Base-by-base conservation (phyloP, 2,888 invertebrate species). In the Arctia plantaginis region DNA sequence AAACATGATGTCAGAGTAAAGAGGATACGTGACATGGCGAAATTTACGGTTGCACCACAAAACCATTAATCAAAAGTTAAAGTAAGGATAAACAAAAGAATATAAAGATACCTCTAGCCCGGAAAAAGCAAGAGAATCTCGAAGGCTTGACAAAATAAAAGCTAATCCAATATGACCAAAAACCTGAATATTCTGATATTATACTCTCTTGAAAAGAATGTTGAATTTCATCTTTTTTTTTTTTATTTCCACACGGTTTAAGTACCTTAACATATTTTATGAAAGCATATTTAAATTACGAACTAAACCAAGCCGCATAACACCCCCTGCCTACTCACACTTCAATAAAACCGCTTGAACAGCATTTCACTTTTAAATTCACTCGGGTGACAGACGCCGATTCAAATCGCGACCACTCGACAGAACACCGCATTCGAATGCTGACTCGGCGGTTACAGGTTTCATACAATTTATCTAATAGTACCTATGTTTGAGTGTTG, bases 331-430 rank as follows among this genome's bases (percentile, higher is more conserved):
- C 51, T 71, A 65, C 33, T 33, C 59, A 62, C 69, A 66, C 64
- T 76, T 73, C 64, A 74, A 75, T 75, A 75, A 76, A 76, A 74
- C 66, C 59, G 67, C 69, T 79, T 68, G 18, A n/a, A n/a, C 47
- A 47, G 71, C 66, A 81, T 82, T 78, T 75, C 59, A 77, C 74
- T 77, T 83, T 80, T 76, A 83, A 81, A 84, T 81, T 76, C 76
- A 75, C 75, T 66, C 51, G 66, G 64, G 71, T 76, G 79, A 73
- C 75, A 76, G 64, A 69, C 72, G 72, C 66, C 74, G 72, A 70
- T 67, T 75, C 64, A 65, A 85, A 80, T 79, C 76, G 67, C 65
- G 66, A 51, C 71, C 76, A 73, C 69, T 77, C 66, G 62, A 76
- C 74, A 69, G 71, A 73, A 74, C 33, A 59, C 68, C 66, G 69